A percentile compares a stretch with the other conserved stretches of the same genome.
phyloP scores from a whole-genome alignment of 2,113 vertebrate genomes.

The Xiphorhynchus elegans region DNA sequence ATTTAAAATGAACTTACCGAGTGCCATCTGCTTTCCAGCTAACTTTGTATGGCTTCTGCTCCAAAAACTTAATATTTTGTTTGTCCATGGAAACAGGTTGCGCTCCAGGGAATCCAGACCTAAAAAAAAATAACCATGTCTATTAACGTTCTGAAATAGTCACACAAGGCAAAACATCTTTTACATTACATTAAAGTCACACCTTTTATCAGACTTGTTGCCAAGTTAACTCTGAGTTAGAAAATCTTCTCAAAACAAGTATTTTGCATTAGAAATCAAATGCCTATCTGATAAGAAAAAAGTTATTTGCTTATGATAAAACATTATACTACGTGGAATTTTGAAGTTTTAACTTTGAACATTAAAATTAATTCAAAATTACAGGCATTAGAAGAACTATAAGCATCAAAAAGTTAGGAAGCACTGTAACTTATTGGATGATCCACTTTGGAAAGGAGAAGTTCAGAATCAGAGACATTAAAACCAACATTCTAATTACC shows the following conservation, averaged over 20 bases:
- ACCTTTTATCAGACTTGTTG: background rate
- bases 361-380: background rate
- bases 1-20: conserved; percentile 81
- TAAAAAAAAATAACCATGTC: conserved; percentile 45
- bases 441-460: background rate
- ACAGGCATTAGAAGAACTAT: background rate
- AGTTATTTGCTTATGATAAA: background rate
- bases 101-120: conserved; percentile 95
- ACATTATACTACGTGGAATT: background rate
- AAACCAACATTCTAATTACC: background rate
- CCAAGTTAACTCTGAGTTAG: conserved; percentile 2
- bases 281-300: background rate
- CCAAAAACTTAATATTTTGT: conserved; percentile 91
- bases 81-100: conserved; percentile 98
- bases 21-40: conserved; percentile 99
- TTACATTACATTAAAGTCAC: conserved; percentile 15
- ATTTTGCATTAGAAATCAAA: background rate
- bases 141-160: conserved; percentile 28
- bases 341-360: background rate
- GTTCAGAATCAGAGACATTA: background rate
- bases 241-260: background rate
- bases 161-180: conserved; percentile 8
- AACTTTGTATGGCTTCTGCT: conserved; percentile 96
- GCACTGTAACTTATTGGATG: background rate
- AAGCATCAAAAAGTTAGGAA: background rate